Evolutionary conservation across 2,797 vertebrate genomes (phyloP).

Genomic region (Tokudaia muenninki): DNA sequence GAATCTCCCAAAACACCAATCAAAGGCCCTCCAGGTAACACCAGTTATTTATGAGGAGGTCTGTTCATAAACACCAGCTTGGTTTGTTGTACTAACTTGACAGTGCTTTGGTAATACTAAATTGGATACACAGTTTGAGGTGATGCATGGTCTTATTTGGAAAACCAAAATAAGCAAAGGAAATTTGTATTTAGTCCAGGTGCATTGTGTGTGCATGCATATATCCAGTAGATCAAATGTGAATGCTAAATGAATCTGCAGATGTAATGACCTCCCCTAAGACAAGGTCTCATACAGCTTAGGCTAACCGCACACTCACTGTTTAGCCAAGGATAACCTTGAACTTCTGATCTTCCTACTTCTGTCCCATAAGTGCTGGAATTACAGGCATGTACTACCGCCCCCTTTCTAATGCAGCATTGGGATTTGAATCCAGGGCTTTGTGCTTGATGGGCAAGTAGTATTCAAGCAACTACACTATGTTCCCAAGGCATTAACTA

Average conservation of each 20-base stretch:
- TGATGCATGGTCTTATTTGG: conserved; percentile 72
- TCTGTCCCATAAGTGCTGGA: not conserved
- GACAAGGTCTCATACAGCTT: not conserved
- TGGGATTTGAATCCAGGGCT: not conserved
- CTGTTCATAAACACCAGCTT: conserved; percentile 87
- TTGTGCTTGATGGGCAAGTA: not conserved
- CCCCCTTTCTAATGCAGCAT: not conserved
- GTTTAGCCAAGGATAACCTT: not conserved
- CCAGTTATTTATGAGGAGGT: conserved; percentile 70
- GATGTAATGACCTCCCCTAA: not conserved
- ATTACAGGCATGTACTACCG: not conserved
- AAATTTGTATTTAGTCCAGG: conserved; percentile 5
- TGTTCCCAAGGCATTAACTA: not conserved
- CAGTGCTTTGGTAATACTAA: conserved; percentile 45
- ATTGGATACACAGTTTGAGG: conserved; percentile 49
- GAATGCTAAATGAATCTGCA: not conserved
- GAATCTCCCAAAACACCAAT: conserved; percentile 96
- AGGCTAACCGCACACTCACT: not conserved
- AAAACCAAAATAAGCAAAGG: conserved; percentile 72
- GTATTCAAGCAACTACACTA: not conserved
- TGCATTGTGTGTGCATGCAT: conserved; percentile 83
- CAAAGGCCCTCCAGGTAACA: conserved; percentile 96
- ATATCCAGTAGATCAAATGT: not conserved
- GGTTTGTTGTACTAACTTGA: conserved; percentile 84
- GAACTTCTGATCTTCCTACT: not conserved